Percentiles rank a stretch among this genome's conserved stretches.
phyloP scores from a whole-genome alignment of 2,113 vertebrate species.

The Megaptera novaeangliae region DNA sequence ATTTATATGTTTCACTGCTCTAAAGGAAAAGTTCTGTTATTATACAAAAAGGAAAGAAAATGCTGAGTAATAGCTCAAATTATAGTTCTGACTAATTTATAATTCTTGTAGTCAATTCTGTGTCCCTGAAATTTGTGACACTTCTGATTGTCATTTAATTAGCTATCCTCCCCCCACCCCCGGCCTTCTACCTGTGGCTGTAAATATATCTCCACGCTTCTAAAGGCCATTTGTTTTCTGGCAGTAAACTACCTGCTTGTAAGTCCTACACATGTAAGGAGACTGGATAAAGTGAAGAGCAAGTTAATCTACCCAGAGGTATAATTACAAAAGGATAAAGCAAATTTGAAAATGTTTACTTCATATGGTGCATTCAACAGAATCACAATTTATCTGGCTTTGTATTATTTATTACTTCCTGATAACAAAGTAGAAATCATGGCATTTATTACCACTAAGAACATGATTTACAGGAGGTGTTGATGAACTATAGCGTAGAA shows the following conservation, averaged over 20 bases:
- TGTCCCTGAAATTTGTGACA: constrained; percentile 52
- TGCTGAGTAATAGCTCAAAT: not conserved
- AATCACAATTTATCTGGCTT: constrained; percentile 45
- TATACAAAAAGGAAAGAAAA: constrained; percentile 5
- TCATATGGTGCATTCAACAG: constrained; percentile 31
- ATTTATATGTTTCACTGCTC: not conserved
- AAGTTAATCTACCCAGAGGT: constrained; percentile 46
- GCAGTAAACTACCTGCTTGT: not conserved
- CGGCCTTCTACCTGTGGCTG: not conserved
- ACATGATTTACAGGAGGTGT: constrained; percentile 52
- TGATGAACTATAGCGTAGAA: constrained; percentile 51
- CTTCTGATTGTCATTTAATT: constrained; percentile 60
- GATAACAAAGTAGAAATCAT: constrained; percentile 46
- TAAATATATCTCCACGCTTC: constrained; percentile 23
- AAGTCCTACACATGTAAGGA: not conserved
- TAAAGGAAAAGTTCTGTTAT: constrained; percentile 8
- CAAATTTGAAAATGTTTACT: constrained; percentile 56
- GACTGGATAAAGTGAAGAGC: constrained; percentile 29
- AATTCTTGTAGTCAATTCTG: constrained; percentile 9
- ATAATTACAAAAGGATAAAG: constrained; percentile 62
- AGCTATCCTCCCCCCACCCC: not conserved
- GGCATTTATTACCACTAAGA: constrained; percentile 61
- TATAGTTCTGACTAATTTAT: constrained; percentile 3
- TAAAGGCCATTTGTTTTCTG: constrained; percentile 31
- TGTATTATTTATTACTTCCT: constrained; percentile 63